phyloP scores from a whole-genome alignment of 2,113 vertebrate species.

The Toxotes jaculatrix region DNA sequence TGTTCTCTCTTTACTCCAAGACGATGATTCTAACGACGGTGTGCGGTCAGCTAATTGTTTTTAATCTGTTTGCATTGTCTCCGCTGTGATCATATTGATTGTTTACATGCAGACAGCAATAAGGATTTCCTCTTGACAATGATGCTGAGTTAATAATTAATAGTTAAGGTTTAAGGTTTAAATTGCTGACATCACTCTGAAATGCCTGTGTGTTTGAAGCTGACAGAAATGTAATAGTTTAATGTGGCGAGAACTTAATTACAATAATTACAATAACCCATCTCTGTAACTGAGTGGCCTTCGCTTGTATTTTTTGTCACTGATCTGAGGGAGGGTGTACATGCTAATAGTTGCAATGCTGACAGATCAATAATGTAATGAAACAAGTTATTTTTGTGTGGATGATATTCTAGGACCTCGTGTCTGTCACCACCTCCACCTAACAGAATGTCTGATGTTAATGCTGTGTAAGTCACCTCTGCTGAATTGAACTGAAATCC shows the following conservation, averaged over 20 bases:
- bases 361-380: background rate
- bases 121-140: background rate
- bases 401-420: rapidly evolving
- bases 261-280: background rate
- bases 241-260: background rate
- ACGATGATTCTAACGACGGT: background rate
- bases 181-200: background rate
- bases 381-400: background rate
- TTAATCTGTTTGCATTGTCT: background rate
- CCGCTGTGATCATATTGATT: background rate
- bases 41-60: background rate
- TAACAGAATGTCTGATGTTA: background rate
- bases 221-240: background rate
- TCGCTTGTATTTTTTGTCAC: background rate
- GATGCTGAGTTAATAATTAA: background rate
- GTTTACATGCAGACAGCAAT: background rate
- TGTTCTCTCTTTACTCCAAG: background rate
- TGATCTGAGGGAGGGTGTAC: background rate
- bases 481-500: background rate
- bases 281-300: background rate
- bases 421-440: background rate
- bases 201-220: background rate
- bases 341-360: background rate
- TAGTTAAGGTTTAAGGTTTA: background rate
- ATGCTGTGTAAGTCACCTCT: background rate